Evolutionary conservation across 2,113 vertebrate genomes (phyloP).

Genomic region (Bos indicus): DNA sequence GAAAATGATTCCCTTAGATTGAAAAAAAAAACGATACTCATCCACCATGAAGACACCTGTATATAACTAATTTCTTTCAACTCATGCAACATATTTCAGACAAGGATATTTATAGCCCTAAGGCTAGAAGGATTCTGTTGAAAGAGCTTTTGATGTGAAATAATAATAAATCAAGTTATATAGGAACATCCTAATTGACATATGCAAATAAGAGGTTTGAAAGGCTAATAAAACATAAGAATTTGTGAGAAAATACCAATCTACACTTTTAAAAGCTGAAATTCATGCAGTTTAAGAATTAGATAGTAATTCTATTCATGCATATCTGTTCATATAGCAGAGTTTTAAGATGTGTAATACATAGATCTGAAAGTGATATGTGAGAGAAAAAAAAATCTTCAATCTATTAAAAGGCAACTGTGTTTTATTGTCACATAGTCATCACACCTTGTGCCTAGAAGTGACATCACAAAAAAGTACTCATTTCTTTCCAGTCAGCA

Average conservation of each 20-base stretch:
- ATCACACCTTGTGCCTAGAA: not conserved
- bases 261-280: not conserved
- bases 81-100: not conserved
- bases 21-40: not conserved
- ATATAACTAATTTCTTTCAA: not conserved
- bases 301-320: not conserved
- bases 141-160: not conserved
- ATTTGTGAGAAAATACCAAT: not conserved
- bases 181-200: not conserved
- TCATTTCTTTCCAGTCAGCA: not conserved
- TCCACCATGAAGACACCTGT: not conserved
- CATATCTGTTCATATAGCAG: not conserved
- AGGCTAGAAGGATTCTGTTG: not conserved
- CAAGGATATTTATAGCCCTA: not conserved
- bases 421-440: not conserved
- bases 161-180: not conserved
- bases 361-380: not conserved
- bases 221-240: not conserved
- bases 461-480: not conserved
- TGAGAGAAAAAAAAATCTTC: not conserved
- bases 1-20: slow-evolving; percentile 11
- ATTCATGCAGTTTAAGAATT: not conserved
- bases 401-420: not conserved
- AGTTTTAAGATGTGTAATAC: not conserved
- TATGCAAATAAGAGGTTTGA: not conserved